Evolutionary conservation across 2,888 invertebrate genomes (phyloP).

Genomic region (Zaprionus obscuricornis): DNA sequence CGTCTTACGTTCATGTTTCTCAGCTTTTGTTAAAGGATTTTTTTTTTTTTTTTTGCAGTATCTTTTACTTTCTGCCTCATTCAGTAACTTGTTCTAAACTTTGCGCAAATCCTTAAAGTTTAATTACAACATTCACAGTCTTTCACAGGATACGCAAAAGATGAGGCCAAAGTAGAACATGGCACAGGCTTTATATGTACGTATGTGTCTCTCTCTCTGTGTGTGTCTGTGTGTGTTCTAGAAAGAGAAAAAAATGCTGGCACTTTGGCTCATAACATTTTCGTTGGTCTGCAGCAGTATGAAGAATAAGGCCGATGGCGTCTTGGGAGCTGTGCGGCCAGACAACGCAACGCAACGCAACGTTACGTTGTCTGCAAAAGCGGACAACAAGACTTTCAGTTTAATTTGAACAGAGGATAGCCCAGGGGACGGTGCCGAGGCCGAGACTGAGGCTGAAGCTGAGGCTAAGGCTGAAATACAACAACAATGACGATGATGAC

Average conservation of each 20-base stretch:
- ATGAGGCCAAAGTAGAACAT: background rate
- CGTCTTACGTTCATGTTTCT: too few relatives aligned
- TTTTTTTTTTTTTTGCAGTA: slow-evolving; percentile 16
- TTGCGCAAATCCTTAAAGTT: slow-evolving; percentile 66
- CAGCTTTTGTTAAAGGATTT: slow-evolving; percentile 40
- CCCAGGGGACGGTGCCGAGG: slow-evolving; percentile 34
- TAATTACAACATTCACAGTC: slow-evolving; percentile 61
- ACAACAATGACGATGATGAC: slow-evolving; percentile 36
- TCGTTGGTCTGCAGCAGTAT: slow-evolving; percentile 38
- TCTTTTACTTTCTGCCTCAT: slow-evolving; percentile 12
- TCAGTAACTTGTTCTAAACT: slow-evolving; percentile 42
- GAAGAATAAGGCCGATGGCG: slow-evolving; percentile 18
- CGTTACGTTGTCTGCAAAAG: slow-evolving; percentile 45
- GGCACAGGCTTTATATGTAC: background rate
- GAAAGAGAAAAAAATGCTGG: slow-evolving; percentile 71
- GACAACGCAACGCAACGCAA: slow-evolving; percentile 50
- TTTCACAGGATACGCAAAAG: background rate
- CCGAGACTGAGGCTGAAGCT: too few relatives aligned
- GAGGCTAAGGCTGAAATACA: too few relatives aligned
- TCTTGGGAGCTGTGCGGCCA: slow-evolving; percentile 37
- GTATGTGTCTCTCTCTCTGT: too few relatives aligned
- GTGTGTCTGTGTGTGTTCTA: slow-evolving; percentile 35
- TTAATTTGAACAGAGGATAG: slow-evolving; percentile 71
- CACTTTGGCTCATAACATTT: slow-evolving; percentile 68
- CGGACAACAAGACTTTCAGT: slow-evolving; percentile 72